Percentiles rank a stretch among this genome's conserved stretches.
Conservation (phyloP, 1,140 invertebrate species). For the Mercenaria mercenaria region DNA sequence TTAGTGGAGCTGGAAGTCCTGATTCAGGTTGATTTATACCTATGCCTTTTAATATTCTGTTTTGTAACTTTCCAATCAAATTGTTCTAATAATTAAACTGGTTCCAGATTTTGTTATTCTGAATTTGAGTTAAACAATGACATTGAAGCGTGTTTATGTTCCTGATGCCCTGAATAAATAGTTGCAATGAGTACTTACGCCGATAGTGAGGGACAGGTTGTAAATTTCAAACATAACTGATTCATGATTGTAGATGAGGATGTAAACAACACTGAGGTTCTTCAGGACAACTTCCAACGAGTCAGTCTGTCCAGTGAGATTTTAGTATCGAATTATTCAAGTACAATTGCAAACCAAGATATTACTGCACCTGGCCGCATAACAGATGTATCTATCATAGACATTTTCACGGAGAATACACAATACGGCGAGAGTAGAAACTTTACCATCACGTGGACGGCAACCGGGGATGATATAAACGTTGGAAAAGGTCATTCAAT, state of each 20-base stretch:
- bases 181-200: too few species aligned
- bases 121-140: too few species aligned
- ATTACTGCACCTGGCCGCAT: neutral
- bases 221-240: too few species aligned
- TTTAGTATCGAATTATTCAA: neutral
- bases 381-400: neutral
- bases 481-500: conserved; percentile 11
- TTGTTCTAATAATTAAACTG: too few species aligned
- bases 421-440: conserved; percentile 33
- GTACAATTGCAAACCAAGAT: neutral
- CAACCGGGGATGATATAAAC: conserved; percentile 35
- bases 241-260: neutral
- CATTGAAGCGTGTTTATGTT: too few species aligned
- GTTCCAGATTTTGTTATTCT: too few species aligned
- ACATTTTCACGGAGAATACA: conserved; percentile 8
- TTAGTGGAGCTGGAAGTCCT: neutral
- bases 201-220: too few species aligned
- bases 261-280: neutral
- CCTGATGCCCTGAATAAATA: too few species aligned
- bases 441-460: conserved; percentile 35
- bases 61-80: too few species aligned
- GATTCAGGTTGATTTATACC: neutral
- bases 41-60: too few species aligned
- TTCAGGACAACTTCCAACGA: neutral
- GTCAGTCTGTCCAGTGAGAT: neutral